Conservation (phyloP, 2,113 vertebrate genomes). For the Colinus virginianus region DNA sequence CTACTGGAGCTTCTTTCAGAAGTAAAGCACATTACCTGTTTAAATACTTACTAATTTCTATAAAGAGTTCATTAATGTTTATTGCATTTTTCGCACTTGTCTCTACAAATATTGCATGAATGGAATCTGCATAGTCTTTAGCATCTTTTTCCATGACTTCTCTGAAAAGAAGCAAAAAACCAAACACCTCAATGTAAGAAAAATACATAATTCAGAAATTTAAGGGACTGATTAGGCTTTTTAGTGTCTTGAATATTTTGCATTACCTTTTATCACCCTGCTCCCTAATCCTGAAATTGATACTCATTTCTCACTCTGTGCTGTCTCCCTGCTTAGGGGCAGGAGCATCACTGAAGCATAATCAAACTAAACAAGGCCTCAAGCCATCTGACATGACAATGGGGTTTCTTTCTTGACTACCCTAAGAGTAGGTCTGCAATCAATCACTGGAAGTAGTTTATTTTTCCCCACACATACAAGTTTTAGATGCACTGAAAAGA, state of each 20-base stretch:
- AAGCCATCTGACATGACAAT: not conserved
- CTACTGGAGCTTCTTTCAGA: not conserved
- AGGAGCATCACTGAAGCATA: not conserved
- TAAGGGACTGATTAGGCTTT: not conserved
- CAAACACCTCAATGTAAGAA: not conserved
- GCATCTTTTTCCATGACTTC: slow-evolving; percentile 97
- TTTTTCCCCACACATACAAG: not conserved
- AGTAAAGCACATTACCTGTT: not conserved
- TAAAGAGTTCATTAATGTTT: slow-evolving; percentile 99
- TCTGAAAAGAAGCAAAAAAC: slow-evolving; percentile 76
- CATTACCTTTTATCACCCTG: not conserved
- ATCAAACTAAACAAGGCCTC: not conserved
- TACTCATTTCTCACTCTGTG: not conserved
- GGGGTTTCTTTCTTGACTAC: not conserved
- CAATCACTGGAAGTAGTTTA: not conserved
- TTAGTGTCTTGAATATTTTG: not conserved
- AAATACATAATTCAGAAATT: not conserved
- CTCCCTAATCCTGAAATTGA: not conserved
- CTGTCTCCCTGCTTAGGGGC: not conserved
- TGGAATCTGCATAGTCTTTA: slow-evolving; percentile 98
- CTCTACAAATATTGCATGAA: slow-evolving; percentile 97
- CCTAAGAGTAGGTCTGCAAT: not conserved
- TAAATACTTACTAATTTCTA: slow-evolving; percentile 97
- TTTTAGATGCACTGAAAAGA: not conserved
- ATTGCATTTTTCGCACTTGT: slow-evolving; percentile 98